Evolutionary conservation across 2,797 vertebrate species (phyloP), one percentile per base, ranked within the genome.

Genomic region (Hippopotamyrus pictus): DNA sequence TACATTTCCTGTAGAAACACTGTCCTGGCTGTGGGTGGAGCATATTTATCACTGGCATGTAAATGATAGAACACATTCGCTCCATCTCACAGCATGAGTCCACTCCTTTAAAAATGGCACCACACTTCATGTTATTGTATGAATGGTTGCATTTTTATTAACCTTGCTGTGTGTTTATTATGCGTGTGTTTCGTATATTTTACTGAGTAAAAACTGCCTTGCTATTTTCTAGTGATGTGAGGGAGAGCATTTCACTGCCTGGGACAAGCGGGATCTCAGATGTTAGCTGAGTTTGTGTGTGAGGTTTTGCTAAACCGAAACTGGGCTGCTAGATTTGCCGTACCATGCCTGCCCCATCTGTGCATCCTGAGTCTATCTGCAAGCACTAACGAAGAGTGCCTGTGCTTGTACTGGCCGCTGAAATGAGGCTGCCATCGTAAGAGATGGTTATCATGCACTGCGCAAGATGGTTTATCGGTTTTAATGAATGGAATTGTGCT

Each of bases 401-500:
- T 37, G 41, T 69, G 25, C 69, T 51, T 50, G 14, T 41, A 37
- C 22, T 54, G 86, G 14, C 50, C 8, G 5, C 54, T 19, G 86
- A 41, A 90, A 50, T 50, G 46, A 17, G 86, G 53, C 86, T 29
- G 69, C 86, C 89, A 25, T 88, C 44, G 11, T 51, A 50, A n/a
- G 86, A 88, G 54, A 88, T 53, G 41, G 86, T 65, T 65, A 84
- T 83, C 69, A 46, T 44, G 14, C 76, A 14, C 86, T 14, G 86
- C 12, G 69, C 50, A 76, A 90, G 86, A 88, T 69, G 54, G 86
- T 88, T 90, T 84, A 88, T 88, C 73, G 84, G 76, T 84, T 59
- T 83, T 90, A 88, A 90, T 88, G 86, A 90, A 57, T 84, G 89
- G 50, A 51, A 88, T 84, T 76, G 89, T 88, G 86, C 73, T 76